phyloP scores from a whole-genome alignment of 2,797 vertebrate species.

The Ispidina picta region DNA sequence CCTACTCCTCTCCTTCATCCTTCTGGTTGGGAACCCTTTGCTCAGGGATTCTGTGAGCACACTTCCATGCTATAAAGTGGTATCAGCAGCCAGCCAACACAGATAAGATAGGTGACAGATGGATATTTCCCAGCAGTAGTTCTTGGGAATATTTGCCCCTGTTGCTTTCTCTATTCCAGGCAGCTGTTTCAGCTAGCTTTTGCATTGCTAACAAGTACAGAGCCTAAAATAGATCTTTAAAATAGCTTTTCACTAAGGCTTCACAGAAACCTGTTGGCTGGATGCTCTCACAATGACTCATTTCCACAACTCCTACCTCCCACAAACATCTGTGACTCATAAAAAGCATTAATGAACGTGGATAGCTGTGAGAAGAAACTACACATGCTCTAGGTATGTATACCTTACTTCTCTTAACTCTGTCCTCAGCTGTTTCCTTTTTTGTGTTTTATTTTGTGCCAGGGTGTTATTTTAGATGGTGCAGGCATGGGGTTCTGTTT shows the following conservation, averaged over 20 bases:
- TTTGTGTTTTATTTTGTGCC: neutral
- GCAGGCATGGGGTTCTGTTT: neutral
- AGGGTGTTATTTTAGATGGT: slow-evolving; percentile 31
- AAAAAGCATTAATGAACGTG: slow-evolving; percentile 47
- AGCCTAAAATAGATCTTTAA: slow-evolving; percentile 58
- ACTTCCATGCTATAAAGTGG: neutral
- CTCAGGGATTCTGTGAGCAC: neutral
- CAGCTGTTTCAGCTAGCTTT: slow-evolving; percentile 58
- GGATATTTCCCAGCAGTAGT: slow-evolving; percentile 26
- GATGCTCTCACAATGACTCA: slow-evolving; percentile 49
- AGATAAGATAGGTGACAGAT: neutral
- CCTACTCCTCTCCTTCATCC: neutral
- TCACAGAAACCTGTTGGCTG: slow-evolving; percentile 50
- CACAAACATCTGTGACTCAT: slow-evolving; percentile 62
- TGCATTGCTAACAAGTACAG: slow-evolving; percentile 56
- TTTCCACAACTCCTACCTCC: slow-evolving; percentile 49
- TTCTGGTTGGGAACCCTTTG: neutral
- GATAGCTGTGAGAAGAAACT: slow-evolving; percentile 1
- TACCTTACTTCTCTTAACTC: slow-evolving; percentile 20
- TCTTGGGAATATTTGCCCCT: slow-evolving; percentile 28
- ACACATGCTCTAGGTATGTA: slow-evolving; percentile 34
- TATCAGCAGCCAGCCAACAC: neutral
- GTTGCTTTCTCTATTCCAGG: slow-evolving; percentile 34
- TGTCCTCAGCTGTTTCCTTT: slow-evolving; percentile 36
- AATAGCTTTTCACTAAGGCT: slow-evolving; percentile 51